Evolutionary conservation across 2,797 vertebrate species (phyloP).

Genomic region (Leptoclinus maculatus): DNA sequence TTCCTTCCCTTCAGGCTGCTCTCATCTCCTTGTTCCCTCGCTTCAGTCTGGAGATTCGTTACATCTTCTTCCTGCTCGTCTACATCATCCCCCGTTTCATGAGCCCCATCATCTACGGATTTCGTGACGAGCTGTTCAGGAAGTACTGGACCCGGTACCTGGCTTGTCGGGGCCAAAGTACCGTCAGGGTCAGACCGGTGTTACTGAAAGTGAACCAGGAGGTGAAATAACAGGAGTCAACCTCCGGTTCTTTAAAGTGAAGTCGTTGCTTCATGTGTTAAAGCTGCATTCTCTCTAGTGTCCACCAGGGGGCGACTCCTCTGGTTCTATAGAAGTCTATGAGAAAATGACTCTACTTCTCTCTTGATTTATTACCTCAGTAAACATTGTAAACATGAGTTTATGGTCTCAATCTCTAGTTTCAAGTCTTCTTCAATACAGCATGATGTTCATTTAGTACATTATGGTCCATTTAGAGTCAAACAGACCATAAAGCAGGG

Average conservation of each 20-base stretch:
- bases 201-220: constrained; percentile 37
- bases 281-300: neutral
- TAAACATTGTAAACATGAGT: too few relatives aligned
- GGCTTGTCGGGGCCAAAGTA: neutral
- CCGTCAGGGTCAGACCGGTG: constrained; percentile 29
- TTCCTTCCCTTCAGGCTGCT: constrained; percentile 82
- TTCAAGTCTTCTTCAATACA: too few relatives aligned
- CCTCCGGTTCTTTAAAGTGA: neutral
- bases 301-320: too few relatives aligned
- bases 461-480: too few relatives aligned
- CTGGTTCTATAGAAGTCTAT: too few relatives aligned
- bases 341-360: too few relatives aligned
- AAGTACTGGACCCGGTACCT: constrained; percentile 80
- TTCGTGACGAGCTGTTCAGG: constrained; percentile 82
- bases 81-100: constrained; percentile 87
- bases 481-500: too few relatives aligned
- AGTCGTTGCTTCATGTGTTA: neutral
- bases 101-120: constrained; percentile 85
- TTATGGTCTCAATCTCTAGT: too few relatives aligned
- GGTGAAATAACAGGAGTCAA: neutral
- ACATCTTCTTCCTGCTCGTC: constrained; percentile 85
- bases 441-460: too few relatives aligned
- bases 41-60: constrained; percentile 82
- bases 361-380: too few relatives aligned
- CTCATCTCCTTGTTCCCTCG: constrained; percentile 83